phyloP scores from a whole-genome alignment of 2,113 vertebrate species.

The Azemiops feae region DNA sequence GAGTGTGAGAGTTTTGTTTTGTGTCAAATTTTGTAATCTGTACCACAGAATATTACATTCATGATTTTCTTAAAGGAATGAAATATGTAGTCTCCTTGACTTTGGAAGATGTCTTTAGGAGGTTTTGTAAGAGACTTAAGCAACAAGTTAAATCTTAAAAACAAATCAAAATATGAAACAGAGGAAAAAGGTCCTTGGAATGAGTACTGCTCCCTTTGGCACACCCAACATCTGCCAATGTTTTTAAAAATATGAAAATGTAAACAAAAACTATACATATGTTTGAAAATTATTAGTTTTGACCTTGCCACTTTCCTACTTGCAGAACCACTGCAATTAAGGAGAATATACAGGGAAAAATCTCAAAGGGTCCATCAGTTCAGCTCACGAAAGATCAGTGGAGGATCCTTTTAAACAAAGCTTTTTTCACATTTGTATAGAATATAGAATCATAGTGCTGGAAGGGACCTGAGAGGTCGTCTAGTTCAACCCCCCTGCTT shows the following conservation, averaged over 20 bases:
- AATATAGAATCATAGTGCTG: neutral
- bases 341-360: neutral
- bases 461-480: neutral
- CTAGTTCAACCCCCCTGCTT: neutral
- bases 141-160: neutral
- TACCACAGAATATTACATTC: neutral
- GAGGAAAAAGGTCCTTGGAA: conserved; percentile 8
- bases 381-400: neutral
- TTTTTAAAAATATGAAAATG: conserved; percentile 10
- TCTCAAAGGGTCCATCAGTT: conserved; percentile 10
- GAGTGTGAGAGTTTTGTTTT: neutral
- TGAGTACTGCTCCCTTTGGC: neutral
- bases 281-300: conserved; percentile 14
- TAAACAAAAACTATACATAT: conserved; percentile 22
- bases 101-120: neutral
- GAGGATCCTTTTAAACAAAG: conserved; percentile 14
- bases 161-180: conserved; percentile 1
- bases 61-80: neutral
- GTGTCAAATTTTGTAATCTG: neutral
- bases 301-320: conserved; percentile 8
- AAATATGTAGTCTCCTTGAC: neutral
- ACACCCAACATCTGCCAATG: conserved; percentile 6
- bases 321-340: neutral
- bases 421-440: neutral
- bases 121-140: neutral